These are phyloP conservation scores for Syngnathus rostellatus DNA, from an alignment of 2,797 vertebrate species.

Conservation along the genomic window DNA sequence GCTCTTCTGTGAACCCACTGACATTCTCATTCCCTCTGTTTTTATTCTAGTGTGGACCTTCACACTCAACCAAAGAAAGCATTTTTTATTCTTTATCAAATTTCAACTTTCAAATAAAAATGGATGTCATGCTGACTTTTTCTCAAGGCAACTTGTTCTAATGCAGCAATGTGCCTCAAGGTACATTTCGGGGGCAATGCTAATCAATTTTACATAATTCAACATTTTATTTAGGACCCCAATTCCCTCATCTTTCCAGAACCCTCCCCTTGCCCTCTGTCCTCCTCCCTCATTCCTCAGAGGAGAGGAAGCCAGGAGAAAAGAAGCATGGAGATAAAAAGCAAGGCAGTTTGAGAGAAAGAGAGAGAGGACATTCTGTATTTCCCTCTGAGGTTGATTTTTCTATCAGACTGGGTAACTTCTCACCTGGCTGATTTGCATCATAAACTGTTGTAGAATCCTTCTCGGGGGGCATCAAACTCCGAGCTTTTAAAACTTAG, in stretches of 20 bases:
- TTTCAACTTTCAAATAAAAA: background rate
- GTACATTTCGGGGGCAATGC: background rate
- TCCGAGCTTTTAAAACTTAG: constrained; percentile 7
- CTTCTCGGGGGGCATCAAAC: constrained; percentile 1
- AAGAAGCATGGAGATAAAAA: constrained; percentile 8
- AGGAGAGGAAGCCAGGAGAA: constrained; percentile 29
- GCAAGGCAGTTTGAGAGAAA: constrained; percentile 9
- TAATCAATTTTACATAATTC: background rate
- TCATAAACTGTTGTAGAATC: constrained; percentile 11
- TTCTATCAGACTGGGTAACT: constrained; percentile 16
- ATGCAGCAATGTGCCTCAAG: background rate
- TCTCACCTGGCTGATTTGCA: constrained; percentile 10
- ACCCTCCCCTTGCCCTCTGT: constrained; percentile 27
- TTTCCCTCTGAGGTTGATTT: constrained; percentile 33
- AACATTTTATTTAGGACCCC: background rate
- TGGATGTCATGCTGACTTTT: background rate
- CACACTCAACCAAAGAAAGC: background rate
- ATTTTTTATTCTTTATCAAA: too few relatives aligned
- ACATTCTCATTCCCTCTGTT: background rate
- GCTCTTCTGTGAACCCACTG: constrained; percentile 7
- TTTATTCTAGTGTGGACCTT: background rate
- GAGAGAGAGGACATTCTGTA: constrained; percentile 8
- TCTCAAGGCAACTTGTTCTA: background rate
- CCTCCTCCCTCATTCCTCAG: constrained; percentile 28
- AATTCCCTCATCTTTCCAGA: constrained; percentile 18